Conservation (phyloP, 2,113 vertebrate genomes). For the Excalfactoria chinensis region DNA sequence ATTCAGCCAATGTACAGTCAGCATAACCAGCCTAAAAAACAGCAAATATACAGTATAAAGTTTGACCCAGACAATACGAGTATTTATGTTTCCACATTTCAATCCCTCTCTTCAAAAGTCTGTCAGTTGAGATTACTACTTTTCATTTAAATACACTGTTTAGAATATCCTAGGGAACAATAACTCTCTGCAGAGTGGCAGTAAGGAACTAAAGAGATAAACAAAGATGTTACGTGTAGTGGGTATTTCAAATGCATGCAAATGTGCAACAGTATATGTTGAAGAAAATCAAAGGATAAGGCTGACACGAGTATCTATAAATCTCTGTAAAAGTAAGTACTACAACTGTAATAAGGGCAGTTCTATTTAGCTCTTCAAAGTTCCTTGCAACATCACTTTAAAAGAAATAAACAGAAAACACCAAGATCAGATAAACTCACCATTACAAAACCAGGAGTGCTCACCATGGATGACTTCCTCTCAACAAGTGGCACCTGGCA, state of each 20-base stretch:
- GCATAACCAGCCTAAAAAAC: not conserved
- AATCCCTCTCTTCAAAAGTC: not conserved
- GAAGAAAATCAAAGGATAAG: not conserved
- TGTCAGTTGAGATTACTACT: not conserved
- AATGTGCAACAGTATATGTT: accelerated
- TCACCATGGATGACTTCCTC: not conserved
- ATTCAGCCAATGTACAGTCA: not conserved
- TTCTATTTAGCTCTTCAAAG: not conserved
- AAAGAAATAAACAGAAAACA: not conserved
- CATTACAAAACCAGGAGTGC: not conserved
- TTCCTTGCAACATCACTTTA: not conserved
- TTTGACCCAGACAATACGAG: not conserved
- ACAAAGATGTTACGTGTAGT: too few relatives aligned
- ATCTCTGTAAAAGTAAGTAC: not conserved
- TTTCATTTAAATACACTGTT: not conserved
- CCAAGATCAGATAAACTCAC: not conserved
- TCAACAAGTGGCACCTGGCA: not conserved
- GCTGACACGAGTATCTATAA: not conserved
- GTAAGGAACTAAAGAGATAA: not conserved
- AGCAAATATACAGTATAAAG: not conserved
- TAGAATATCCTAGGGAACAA: not conserved
- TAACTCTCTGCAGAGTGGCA: not conserved
- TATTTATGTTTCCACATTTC: not conserved
- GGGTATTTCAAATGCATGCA: not conserved
- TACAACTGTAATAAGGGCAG: not conserved